Base-by-base conservation (phyloP, 2,888 invertebrate species). In the Pristionchus arcanus region DNA sequence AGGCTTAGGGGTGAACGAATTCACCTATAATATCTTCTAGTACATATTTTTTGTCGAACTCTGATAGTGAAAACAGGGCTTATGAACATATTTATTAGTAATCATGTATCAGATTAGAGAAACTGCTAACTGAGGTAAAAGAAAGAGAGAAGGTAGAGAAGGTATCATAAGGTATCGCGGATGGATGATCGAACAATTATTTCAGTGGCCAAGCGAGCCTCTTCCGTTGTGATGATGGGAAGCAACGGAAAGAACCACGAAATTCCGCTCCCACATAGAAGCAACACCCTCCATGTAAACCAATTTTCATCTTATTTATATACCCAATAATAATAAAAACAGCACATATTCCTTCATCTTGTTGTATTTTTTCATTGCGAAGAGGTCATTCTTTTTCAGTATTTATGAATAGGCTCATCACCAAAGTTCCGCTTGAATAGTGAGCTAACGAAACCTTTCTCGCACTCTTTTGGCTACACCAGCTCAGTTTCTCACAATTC, bases 211-310 rank as follows among this genome's bases (percentile, higher is more conserved):
- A 87, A 87, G 87, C 68, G 87, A 9, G 53, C 87, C 2, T 71
- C 87, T 7, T 87, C 87, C 19, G 87, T 87, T 0, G 87, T 87
- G 37, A 53, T 87, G 49, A 42, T 87, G 68, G 49, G 68, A 13
- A 87, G 37, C 28, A 87, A 66, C 49, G 87, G 68, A 19, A 68
- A 49, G 15, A 49, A 53, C n/a, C 37, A 87, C 9, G 85, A 63
- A 34, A 86, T 34, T 31, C 85, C 85, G 63, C 19, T 86, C 28
- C 59, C 59, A 1, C 59, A 86, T 2, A 34, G 34, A 63, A 34
- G 74, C 42, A 77, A 77, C 74, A 77, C 74, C 13, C 34, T 77
- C 25, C 34, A 77, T 25, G 74, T 77, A 37, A 77, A 49, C 11
- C 42, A 13, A 49, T 3, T 49, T 13, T 49, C 3, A 49, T 9